Evolutionary conservation across 2,888 invertebrate species (phyloP).

Genomic region (Frankliniella fusca): DNA sequence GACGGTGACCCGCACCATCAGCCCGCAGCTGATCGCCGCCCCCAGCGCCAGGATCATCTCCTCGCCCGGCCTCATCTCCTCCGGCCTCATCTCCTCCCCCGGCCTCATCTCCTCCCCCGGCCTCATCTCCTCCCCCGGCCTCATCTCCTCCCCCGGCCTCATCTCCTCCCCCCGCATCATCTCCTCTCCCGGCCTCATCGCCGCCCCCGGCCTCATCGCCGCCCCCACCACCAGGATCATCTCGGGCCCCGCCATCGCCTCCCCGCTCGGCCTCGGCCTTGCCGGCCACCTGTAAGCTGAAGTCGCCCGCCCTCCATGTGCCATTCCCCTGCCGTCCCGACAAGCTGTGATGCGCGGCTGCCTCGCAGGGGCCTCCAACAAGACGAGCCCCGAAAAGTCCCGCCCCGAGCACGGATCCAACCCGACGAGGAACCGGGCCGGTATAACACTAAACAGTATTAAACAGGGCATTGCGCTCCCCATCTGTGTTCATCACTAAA

Average conservation of each 20-base stretch:
- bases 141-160: background rate
- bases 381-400: background rate
- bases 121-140: background rate
- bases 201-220: slow-evolving; percentile 5
- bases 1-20: slow-evolving; percentile 37
- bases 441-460: background rate
- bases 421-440: background rate
- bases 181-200: slow-evolving; percentile 29
- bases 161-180: slow-evolving; percentile 30
- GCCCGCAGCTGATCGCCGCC: slow-evolving; percentile 41
- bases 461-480: background rate
- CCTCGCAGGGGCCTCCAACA: background rate
- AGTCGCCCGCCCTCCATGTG: background rate
- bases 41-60: slow-evolving; percentile 43
- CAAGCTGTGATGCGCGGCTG: background rate
- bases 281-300: slow-evolving; percentile 31
- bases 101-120: slow-evolving; percentile 32
- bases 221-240: slow-evolving; percentile 15
- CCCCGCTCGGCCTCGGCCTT: slow-evolving; percentile 33
- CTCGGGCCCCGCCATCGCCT: background rate
- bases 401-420: background rate
- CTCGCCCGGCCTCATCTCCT: slow-evolving; percentile 37
- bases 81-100: slow-evolving; percentile 32
- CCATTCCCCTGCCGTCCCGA: background rate
- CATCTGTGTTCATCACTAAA: slow-evolving; percentile 33